Conservation (phyloP, 2,797 vertebrate species). For the Hypotaenidia okinawae region DNA sequence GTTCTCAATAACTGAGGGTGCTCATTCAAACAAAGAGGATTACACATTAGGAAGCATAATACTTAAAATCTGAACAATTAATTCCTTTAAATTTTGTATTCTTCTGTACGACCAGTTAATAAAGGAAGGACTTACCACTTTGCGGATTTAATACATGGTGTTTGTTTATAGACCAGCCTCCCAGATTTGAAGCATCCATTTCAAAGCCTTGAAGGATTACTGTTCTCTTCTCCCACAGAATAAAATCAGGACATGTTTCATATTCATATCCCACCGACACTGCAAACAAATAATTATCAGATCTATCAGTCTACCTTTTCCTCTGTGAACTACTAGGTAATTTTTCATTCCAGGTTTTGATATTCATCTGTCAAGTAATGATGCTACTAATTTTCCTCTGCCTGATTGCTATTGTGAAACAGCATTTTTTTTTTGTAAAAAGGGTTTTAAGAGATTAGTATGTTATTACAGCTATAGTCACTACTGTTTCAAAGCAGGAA, state of each 20-base stretch:
- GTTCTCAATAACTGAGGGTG: conserved; percentile 17
- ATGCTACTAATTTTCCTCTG: conserved; percentile 2
- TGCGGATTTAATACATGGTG: conserved; percentile 94
- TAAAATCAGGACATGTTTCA: conserved; percentile 89
- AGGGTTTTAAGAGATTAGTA: conserved; percentile 16
- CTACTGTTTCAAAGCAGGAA: conserved; percentile 10
- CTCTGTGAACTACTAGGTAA: background rate
- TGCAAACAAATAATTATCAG: conserved; percentile 76
- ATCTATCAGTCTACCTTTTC: conserved; percentile 33
- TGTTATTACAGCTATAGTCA: background rate
- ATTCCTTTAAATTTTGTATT: conserved; percentile 55
- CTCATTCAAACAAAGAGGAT: conserved; percentile 9
- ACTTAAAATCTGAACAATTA: conserved; percentile 52
- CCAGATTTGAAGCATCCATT: conserved; percentile 93
- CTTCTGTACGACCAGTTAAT: background rate
- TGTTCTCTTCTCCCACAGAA: conserved; percentile 93
- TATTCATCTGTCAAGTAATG: background rate
- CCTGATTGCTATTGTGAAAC: background rate
- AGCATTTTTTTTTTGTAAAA: background rate
- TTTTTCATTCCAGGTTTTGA: conserved; percentile 7
- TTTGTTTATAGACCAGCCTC: conserved; percentile 95
- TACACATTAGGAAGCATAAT: conserved; percentile 29
- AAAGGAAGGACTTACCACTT: conserved; percentile 85
- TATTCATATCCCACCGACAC: conserved; percentile 97
- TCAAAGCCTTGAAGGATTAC: conserved; percentile 94